Base-by-base conservation (phyloP, 1,140 invertebrate genomes). In the Brachionus koreanus region DNA sequence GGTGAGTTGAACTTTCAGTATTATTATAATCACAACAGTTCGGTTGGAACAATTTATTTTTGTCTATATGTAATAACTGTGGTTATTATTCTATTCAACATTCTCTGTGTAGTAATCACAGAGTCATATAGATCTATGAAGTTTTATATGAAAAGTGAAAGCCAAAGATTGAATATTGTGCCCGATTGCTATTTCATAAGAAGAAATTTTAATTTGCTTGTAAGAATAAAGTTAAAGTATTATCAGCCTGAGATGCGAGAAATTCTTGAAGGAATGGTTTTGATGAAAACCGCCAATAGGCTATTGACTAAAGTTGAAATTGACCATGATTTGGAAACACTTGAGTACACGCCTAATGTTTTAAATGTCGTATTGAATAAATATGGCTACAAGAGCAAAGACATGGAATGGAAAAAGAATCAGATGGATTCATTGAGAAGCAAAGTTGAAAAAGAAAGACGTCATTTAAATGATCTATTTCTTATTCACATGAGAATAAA, bases 151-250 rank as follows among this genome's bases (percentile, higher is more conserved):
- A 74, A 74, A 46, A 74, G 39, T 5, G 69, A 74, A 23, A 74
- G 69, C 12, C 69, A 74, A 46, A 33, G 42, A 74, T 25, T 74
- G 7, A 74, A 74, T 33, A 25, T 74, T 43, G 39, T 74, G 5
- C 69, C 69, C 3, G 69, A 74, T 74, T 74, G 69, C n/a, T 74
- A 74, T 49, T 74, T 46, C 43, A 74, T 74, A 43, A 74, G 42
- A 46, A 74, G 69, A 33, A 74, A 74, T 46, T 74, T 74, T 74
- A 74, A 74, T 74, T 16, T 74, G 16, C 29, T 74, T 39, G 39
- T 74, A 12, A 74, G 43, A 43, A 43, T 74, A 25, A 74, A 74
- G 19, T n/a, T 74, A 5, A 74, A 46, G 43, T 74, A 74, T n/a
- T 74, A 74, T 29, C 23, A 74, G 12, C 69, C 25, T 13, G 69